phyloP scores from a whole-genome alignment of 2,888 invertebrate species.

The Standfussiana lucernea region DNA sequence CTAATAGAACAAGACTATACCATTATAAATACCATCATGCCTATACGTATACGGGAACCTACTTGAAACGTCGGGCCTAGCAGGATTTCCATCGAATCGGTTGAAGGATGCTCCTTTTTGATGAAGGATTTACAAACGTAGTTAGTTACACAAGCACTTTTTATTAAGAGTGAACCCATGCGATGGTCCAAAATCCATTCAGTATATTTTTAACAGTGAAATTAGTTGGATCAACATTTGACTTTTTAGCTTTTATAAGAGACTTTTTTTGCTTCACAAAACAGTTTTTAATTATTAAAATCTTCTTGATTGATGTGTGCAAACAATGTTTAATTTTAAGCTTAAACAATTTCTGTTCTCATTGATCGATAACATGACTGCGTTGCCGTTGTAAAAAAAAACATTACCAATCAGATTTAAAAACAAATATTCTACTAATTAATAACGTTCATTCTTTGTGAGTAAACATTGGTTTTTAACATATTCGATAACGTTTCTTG shows the following conservation, averaged over 20 bases:
- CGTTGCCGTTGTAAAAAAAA: constrained; percentile 14
- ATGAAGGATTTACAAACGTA: constrained; percentile 6
- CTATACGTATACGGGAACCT: not conserved
- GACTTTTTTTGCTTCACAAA: not conserved
- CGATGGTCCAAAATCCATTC: not conserved
- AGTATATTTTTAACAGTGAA: not conserved
- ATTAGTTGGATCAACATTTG: not conserved
- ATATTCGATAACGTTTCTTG: constrained; percentile 11
- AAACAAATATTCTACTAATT: constrained; percentile 7
- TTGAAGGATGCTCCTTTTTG: constrained; percentile 16
- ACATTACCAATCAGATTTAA: not conserved
- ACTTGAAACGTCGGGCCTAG: constrained; percentile 13
- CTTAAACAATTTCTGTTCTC: not conserved
- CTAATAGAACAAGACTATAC: not conserved
- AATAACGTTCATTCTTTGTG: constrained; percentile 1
- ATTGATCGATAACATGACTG: not conserved
- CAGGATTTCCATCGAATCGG: constrained; percentile 1
- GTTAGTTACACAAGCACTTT: not conserved
- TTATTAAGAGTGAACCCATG: not conserved
- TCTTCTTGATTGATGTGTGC: not conserved
- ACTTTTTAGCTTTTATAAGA: not conserved
- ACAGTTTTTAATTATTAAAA: not conserved
- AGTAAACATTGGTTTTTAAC: constrained; percentile 9
- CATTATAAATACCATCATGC: constrained; percentile 1
- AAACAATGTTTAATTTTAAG: not conserved